Conservation (phyloP, 2,113 vertebrate species). For the Neotoma lepida region DNA sequence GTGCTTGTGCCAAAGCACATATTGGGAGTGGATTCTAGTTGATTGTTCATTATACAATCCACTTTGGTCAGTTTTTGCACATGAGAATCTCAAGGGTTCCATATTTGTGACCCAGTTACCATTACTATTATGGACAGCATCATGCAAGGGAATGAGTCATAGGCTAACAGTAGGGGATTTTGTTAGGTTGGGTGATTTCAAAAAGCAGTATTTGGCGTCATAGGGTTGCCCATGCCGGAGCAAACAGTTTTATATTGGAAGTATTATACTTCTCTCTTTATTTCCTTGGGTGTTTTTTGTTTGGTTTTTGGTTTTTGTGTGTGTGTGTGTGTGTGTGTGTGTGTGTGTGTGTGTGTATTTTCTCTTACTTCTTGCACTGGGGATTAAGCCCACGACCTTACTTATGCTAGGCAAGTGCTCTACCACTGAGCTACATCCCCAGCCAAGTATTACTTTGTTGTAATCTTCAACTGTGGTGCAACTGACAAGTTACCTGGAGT, state of each 20-base stretch:
- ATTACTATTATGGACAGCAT: neutral
- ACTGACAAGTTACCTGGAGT: neutral
- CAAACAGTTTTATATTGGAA: slow-evolving; percentile 4
- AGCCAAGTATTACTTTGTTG: neutral
- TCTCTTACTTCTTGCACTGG: neutral
- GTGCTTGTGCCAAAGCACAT: slow-evolving; percentile 63
- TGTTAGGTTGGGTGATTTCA: neutral
- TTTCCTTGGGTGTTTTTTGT: neutral
- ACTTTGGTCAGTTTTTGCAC: slow-evolving; percentile 14
- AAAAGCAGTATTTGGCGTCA: neutral
- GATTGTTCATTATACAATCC: slow-evolving; percentile 50
- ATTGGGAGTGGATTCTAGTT: slow-evolving; percentile 5
- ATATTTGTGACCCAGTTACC: neutral
- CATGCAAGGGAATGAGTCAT: neutral
- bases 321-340: too few species aligned
- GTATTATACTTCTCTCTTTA: neutral
- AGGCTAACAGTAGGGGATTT: neutral
- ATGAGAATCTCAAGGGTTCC: neutral
- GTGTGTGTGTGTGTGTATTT: neutral
- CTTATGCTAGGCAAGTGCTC: neutral
- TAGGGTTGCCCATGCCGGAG: neutral
- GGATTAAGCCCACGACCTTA: neutral
- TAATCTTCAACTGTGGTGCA: neutral
- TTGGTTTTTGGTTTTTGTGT: too few species aligned
- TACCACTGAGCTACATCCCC: neutral